phyloP scores from a whole-genome alignment of 2,113 vertebrate genomes.

The Orientallactaga bullata region DNA sequence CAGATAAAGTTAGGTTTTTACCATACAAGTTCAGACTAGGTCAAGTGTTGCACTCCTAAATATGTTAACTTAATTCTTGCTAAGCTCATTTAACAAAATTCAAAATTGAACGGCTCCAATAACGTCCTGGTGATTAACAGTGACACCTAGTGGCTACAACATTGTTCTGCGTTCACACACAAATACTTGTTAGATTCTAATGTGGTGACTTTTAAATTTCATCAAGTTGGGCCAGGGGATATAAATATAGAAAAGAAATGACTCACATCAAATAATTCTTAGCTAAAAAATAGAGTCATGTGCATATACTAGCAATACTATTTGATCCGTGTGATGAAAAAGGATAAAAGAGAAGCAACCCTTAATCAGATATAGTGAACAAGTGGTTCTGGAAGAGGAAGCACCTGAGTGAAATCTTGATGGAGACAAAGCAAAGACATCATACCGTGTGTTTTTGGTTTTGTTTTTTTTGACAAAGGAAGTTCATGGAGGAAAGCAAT shows the following conservation, averaged over 20 bases:
- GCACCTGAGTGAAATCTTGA: neutral
- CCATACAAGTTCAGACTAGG: neutral
- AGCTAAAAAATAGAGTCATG: no score
- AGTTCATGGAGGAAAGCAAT: neutral
- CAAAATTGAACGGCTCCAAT: neutral
- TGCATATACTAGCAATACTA: no score
- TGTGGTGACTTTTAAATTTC: neutral
- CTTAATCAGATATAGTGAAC: neutral
- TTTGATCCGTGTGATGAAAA: no score
- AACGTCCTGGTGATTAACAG: neutral
- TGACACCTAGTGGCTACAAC: conserved; percentile 68
- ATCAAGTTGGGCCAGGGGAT: no score
- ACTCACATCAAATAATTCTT: no score
- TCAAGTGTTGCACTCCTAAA: conserved; percentile 18
- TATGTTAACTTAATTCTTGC: neutral
- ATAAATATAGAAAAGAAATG: no score
- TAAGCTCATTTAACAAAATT: conserved; percentile 44
- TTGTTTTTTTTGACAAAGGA: neutral
- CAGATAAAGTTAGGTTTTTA: neutral
- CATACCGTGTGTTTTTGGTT: neutral
- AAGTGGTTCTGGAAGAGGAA: neutral
- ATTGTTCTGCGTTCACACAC: neutral
- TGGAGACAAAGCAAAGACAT: neutral
- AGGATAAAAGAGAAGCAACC: fast-evolving
- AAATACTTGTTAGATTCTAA: neutral